Percentiles rank a stretch among this genome's conserved stretches.
Evolutionary conservation across 2,113 vertebrate genomes (phyloP).

Genomic region (Hyperopisus bebe): DNA sequence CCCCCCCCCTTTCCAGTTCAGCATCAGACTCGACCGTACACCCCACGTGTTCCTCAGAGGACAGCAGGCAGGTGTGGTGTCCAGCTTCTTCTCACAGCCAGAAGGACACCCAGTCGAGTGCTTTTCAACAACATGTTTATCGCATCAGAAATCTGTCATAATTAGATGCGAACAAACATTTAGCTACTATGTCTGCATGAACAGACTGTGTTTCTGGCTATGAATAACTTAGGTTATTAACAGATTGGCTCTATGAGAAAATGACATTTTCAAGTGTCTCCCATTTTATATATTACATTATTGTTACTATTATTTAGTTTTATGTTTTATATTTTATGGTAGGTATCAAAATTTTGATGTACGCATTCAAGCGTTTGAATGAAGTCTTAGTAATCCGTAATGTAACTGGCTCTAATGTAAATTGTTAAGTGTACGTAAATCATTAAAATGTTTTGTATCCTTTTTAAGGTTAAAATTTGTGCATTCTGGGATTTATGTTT

Average conservation of each 20-base stretch:
- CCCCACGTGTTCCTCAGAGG: not conserved
- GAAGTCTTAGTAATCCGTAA: not conserved
- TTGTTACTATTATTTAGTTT: not conserved
- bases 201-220: not conserved
- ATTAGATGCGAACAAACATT: not conserved
- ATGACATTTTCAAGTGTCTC: not conserved
- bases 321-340: not conserved
- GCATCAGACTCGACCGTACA: not conserved
- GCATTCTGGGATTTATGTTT: not conserved
- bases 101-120: not conserved
- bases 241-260: not conserved
- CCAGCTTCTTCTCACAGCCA: not conserved
- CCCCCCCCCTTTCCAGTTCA: not conserved
- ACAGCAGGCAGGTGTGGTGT: not conserved
- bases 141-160: not conserved
- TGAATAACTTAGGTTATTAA: not conserved
- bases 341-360: not conserved
- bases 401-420: not conserved
- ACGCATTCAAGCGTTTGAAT: not conserved
- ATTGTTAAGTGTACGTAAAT: not conserved
- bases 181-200: not conserved
- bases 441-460: not conserved
- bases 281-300: not conserved
- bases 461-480: not conserved
- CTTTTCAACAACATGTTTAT: not conserved